phyloP scores from a whole-genome alignment of 2,888 invertebrate species.

The Spicauda simplicius region DNA sequence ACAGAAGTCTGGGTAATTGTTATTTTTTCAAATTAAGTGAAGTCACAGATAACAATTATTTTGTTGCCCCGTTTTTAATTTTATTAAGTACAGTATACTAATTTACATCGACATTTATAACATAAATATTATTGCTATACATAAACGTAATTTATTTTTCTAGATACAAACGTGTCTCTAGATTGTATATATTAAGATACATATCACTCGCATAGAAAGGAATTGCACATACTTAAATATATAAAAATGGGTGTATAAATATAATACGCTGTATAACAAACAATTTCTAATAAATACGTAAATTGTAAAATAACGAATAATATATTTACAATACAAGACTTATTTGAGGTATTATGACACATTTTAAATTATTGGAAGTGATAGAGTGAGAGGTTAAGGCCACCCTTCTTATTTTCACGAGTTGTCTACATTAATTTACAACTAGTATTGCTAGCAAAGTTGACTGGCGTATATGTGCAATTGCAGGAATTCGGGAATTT shows the following conservation, averaged over 20 bases:
- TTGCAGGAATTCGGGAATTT: too few species aligned
- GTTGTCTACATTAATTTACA: too few species aligned
- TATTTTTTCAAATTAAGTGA: too few species aligned
- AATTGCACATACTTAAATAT: slow-evolving; percentile 26
- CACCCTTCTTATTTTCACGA: not conserved
- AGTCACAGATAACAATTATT: too few species aligned
- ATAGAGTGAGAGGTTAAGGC: not conserved
- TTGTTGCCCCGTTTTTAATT: too few species aligned
- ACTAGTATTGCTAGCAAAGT: too few species aligned
- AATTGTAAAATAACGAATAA: slow-evolving; percentile 26
- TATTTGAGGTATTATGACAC: slow-evolving; percentile 20
- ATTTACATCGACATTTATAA: too few species aligned
- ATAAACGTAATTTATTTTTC: not conserved
- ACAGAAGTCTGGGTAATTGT: too few species aligned
- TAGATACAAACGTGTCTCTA: not conserved
- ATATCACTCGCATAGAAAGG: slow-evolving; percentile 17
- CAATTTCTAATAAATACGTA: slow-evolving; percentile 28
- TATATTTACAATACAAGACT: slow-evolving; percentile 27
- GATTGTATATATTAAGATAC: slow-evolving; percentile 1
- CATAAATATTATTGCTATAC: not conserved
- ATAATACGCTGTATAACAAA: slow-evolving; percentile 27
- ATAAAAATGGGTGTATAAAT: slow-evolving; percentile 29
- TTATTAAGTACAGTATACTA: too few species aligned
- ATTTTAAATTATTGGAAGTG: not conserved
- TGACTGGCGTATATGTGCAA: too few species aligned